Conservation (phyloP, 2,797 vertebrate genomes). For the Lacerta bilineata region DNA sequence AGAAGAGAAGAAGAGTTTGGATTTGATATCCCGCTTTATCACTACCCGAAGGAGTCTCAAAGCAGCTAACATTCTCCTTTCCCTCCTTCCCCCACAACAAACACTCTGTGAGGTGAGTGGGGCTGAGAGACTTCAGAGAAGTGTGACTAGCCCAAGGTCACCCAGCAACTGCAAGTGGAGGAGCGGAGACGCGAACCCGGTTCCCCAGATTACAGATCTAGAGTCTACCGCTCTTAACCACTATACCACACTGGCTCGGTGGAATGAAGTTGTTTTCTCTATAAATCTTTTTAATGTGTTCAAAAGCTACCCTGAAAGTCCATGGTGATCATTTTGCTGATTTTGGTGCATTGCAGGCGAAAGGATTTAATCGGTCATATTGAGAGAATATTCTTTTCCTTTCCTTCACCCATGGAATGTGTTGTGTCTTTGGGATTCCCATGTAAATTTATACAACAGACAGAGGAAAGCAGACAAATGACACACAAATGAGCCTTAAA, state of each 20-base stretch:
- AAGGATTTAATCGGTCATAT: background rate
- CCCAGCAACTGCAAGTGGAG: too few species aligned
- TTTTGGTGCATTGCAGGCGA: constrained; percentile 38
- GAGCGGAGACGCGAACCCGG: too few species aligned
- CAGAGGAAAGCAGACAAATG: background rate
- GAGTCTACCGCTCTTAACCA: too few species aligned
- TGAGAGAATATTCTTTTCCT: background rate
- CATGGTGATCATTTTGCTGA: constrained; percentile 29
- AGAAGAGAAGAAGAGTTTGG: too few species aligned
- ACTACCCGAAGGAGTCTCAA: too few species aligned
- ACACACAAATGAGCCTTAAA: background rate
- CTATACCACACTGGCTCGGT: background rate
- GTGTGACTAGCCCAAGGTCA: too few species aligned
- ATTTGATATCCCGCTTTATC: too few species aligned
- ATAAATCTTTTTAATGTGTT: constrained; percentile 33
- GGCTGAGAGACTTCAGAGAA: too few species aligned
- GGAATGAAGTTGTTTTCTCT: constrained; percentile 36
- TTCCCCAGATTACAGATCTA: too few species aligned
- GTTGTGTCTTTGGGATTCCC: background rate
- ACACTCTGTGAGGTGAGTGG: too few species aligned
- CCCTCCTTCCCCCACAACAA: too few species aligned
- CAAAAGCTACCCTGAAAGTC: constrained; percentile 35
- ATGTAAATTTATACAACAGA: background rate
- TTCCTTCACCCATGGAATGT: background rate
- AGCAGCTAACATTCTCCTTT: too few species aligned